Evolutionary conservation across 2,888 invertebrate species (phyloP).

Genomic region (Lucinisca nassula): DNA sequence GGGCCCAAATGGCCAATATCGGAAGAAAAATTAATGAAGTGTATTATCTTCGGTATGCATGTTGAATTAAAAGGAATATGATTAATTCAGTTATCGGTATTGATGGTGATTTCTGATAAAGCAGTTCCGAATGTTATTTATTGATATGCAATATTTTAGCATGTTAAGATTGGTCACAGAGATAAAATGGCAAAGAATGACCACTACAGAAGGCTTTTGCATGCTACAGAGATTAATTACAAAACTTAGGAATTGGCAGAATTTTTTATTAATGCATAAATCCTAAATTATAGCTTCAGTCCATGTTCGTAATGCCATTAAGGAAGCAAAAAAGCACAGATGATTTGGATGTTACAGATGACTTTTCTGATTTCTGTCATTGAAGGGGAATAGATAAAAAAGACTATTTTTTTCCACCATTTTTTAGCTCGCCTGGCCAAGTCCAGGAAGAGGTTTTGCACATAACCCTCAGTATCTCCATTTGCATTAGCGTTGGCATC

Average conservation of each 20-base stretch:
- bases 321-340: too few relatives aligned
- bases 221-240: neutral
- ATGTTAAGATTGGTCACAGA: neutral
- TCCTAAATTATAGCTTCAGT: neutral
- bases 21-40: conserved; percentile 34
- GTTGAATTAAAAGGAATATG: conserved; percentile 60
- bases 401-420: too few relatives aligned
- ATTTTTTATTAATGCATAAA: neutral
- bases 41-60: conserved; percentile 46
- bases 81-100: conserved; percentile 42
- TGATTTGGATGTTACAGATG: too few relatives aligned
- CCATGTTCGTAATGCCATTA: too few relatives aligned
- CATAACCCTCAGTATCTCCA: too few relatives aligned
- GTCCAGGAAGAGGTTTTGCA: too few relatives aligned
- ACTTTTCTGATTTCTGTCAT: too few relatives aligned
- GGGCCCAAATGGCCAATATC: conserved; percentile 12
- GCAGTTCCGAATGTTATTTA: neutral
- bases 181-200: neutral
- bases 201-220: neutral
- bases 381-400: too few relatives aligned
- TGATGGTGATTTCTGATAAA: neutral
- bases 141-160: neutral
- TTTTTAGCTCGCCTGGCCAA: too few relatives aligned
- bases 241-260: neutral
- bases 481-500: too few relatives aligned